Evolutionary conservation across 1,140 invertebrate species (phyloP).

Genomic region (Gonioctena quinquepunctata): DNA sequence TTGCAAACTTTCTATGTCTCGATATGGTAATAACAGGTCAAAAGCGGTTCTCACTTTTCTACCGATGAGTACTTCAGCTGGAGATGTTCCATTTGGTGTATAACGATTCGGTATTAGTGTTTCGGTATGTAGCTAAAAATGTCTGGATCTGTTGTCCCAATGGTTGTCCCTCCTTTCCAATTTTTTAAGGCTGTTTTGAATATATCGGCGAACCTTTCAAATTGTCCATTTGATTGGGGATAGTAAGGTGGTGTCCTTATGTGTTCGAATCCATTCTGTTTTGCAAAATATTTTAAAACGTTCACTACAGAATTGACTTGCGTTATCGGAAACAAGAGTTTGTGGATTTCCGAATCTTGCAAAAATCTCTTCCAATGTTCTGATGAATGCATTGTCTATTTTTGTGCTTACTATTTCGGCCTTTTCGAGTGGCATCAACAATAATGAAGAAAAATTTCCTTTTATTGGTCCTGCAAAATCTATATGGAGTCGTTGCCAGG

Average conservation of each 20-base stretch:
- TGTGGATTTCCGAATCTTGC: neutral
- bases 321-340: neutral
- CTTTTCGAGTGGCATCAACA: neutral
- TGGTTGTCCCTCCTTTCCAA: neutral
- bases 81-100: too few relatives aligned
- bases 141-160: neutral
- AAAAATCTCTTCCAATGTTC: neutral
- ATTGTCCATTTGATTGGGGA: neutral
- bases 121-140: neutral
- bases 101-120: too few relatives aligned
- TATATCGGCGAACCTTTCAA: neutral
- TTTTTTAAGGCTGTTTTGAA: too few relatives aligned
- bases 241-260: neutral
- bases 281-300: neutral
- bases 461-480: neutral
- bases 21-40: too few relatives aligned
- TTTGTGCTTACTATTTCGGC: neutral
- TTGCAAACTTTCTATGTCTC: too few relatives aligned
- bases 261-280: neutral
- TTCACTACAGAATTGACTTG: neutral
- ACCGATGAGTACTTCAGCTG: too few relatives aligned
- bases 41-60: too few relatives aligned
- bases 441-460: neutral
- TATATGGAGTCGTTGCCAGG: neutral
- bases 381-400: too few relatives aligned